phyloP scores from a whole-genome alignment of 92 coral and sea anemone species.

The Plumapathes pennacea region DNA sequence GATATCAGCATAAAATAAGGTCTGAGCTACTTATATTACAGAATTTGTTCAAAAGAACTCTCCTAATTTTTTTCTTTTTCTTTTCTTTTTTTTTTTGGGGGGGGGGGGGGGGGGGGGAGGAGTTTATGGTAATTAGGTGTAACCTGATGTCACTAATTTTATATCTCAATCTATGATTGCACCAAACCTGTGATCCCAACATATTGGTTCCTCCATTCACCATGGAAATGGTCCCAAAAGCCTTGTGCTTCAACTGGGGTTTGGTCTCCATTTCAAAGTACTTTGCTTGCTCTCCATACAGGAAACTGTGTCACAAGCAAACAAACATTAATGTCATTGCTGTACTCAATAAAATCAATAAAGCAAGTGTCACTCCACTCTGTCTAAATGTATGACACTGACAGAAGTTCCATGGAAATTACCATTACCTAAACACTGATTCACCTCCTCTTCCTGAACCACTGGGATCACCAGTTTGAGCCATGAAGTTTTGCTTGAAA shows the following conservation, averaged over 20 bases:
- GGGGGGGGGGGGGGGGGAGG: no score
- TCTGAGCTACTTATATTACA: no score
- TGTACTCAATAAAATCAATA: no score
- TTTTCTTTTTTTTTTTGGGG: no score
- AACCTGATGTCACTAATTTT: no score
- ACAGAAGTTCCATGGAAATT: not conserved
- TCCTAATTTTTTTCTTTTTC: no score
- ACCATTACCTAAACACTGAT: constrained; percentile 74
- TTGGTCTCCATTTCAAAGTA: constrained; percentile 91
- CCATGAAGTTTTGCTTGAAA: constrained; percentile 83
- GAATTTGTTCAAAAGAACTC: no score
- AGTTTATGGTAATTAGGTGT: no score
- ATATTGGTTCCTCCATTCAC: constrained; percentile 93
- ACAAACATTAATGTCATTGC: not conserved
- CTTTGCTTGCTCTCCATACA: constrained; percentile 97
- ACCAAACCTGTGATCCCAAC: constrained; percentile 94
- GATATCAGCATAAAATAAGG: no score
- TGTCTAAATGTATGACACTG: no score
- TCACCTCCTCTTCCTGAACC: constrained; percentile 95
- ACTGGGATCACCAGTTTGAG: constrained; percentile 97
- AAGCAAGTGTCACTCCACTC: no score
- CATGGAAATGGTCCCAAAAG: constrained; percentile 95
- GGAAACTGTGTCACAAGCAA: constrained; percentile 21
- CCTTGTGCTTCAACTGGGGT: constrained; percentile 86
- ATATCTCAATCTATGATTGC: no score